Base-by-base conservation (phyloP, 2,888 invertebrate species). In the Suillia variegata region DNA sequence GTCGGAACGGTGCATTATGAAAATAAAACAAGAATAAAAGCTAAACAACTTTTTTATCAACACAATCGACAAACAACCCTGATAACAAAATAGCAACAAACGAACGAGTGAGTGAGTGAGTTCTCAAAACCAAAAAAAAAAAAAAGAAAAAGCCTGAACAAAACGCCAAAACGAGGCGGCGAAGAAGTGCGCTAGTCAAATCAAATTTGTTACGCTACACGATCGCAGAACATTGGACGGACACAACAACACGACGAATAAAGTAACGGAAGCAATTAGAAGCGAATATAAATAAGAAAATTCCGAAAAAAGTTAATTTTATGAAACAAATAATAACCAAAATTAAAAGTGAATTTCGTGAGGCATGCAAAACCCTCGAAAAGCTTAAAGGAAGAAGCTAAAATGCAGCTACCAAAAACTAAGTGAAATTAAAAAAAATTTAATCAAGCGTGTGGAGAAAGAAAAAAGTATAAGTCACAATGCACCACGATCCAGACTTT, bases 401-500 rank as follows among this genome's bases (percentile, higher is more conserved):
- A 31, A 8, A 31, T n/a, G n/a, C n/a, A n/a, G n/a, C n/a, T n/a
- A n/a, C n/a, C n/a, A n/a, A n/a, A n/a, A n/a, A n/a, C n/a, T n/a
- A n/a, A n/a, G n/a, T n/a, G n/a, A n/a, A n/a, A n/a, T n/a, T n/a
- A n/a, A n/a, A n/a, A n/a, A n/a, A n/a, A n/a, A n/a, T n/a, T n/a
- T n/a, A n/a, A n/a, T n/a, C n/a, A n/a, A n/a, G n/a, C n/a, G n/a
- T n/a, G n/a, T n/a, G n/a, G n/a, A n/a, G n/a, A n/a, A n/a, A 38
- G n/a, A 38, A 38, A 5, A 13, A 38, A 13, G 10, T 38, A 5
- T 38, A n/a, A 12, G 38, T 13, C n/a, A n/a, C 38, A 59, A 74
- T 75, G 66, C 66, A 69, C 20, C 67, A 72, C 42, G 73, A 74
- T 50, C 61, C 67, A 18, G 73, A 67, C 50, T 68, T 68, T 20